A percentile compares a stretch with the other conserved stretches of the same genome.
These are phyloP conservation scores for Leucophenga maculata DNA, from an alignment of 2,888 invertebrate genomes.

Conservation along the genomic window DNA sequence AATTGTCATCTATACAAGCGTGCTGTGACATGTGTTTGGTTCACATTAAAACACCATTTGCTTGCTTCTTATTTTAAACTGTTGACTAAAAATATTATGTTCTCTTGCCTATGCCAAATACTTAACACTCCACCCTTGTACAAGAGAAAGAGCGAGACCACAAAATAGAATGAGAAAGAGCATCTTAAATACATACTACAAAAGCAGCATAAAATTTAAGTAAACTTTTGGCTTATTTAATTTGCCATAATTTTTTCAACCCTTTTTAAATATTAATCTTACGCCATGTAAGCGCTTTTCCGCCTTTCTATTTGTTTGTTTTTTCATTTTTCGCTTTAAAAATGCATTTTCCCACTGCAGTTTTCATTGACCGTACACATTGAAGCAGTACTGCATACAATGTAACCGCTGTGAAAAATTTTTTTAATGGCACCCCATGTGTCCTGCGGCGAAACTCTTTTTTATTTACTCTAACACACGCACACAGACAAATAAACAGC, in stretches of 20 bases:
- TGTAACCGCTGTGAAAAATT: conserved; percentile 14
- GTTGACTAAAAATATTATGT: no score
- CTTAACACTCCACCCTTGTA: no score
- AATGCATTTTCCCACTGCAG: background rate
- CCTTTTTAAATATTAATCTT: conserved; percentile 59
- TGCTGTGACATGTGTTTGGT: no score
- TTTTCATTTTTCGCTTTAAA: background rate
- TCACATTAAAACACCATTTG: no score
- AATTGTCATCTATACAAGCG: no score
- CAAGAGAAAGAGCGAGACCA: no score
- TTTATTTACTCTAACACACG: background rate
- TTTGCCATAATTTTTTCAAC: conserved; percentile 32
- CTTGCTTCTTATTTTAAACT: no score
- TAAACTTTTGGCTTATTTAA: background rate
- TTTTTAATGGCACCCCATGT: conserved; percentile 1
- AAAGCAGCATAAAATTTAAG: background rate
- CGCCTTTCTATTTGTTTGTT: no score
- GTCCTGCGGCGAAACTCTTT: conserved; percentile 16
- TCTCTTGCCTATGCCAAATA: no score
- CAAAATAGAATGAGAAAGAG: no score
- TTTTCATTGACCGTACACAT: background rate
- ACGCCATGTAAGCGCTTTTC: conserved; percentile 55
- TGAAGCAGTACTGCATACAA: background rate
- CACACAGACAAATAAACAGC: background rate
- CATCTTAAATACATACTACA: no score